Conservation (phyloP, 2,113 vertebrate species). For the rabbit (Oryctolagus cuniculus) region DNA sequence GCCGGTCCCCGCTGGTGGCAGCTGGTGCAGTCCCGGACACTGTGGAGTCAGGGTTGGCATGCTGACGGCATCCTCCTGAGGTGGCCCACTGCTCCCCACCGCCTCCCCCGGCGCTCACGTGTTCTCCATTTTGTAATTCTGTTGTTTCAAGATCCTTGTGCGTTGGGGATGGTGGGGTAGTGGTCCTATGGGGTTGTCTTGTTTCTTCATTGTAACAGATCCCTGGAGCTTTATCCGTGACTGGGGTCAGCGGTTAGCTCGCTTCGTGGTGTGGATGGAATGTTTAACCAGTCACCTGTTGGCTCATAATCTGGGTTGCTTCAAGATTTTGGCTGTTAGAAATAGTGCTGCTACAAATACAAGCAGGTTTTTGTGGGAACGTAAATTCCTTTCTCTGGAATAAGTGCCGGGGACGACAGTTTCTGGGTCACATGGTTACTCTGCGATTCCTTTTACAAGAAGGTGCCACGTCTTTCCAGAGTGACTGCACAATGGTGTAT, state of each 20-base stretch:
- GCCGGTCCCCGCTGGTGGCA: neutral
- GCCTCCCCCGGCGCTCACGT: too few relatives aligned
- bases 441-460: neutral
- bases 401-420: neutral
- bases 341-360: neutral
- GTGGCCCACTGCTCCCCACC: too few relatives aligned
- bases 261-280: fast-evolving
- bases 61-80: too few relatives aligned
- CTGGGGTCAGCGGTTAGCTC: fast-evolving
- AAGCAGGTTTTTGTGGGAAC: neutral
- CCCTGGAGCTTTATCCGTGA: neutral
- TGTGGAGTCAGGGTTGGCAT: too few relatives aligned
- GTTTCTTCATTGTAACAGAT: fast-evolving
- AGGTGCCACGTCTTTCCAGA: neutral
- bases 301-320: too few relatives aligned
- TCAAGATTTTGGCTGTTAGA: neutral
- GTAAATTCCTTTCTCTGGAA: neutral
- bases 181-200: neutral
- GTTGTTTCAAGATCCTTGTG: neutral
- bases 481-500: neutral
- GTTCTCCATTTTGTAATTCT: neutral
- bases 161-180: fast-evolving
- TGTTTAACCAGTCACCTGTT: neutral
- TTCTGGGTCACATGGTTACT: neutral
- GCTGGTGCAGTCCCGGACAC: too few relatives aligned